Evolutionary conservation across 2,888 invertebrate genomes (phyloP), one percentile per base, ranked within the genome.

Genomic region (Eudemis profundana): DNA sequence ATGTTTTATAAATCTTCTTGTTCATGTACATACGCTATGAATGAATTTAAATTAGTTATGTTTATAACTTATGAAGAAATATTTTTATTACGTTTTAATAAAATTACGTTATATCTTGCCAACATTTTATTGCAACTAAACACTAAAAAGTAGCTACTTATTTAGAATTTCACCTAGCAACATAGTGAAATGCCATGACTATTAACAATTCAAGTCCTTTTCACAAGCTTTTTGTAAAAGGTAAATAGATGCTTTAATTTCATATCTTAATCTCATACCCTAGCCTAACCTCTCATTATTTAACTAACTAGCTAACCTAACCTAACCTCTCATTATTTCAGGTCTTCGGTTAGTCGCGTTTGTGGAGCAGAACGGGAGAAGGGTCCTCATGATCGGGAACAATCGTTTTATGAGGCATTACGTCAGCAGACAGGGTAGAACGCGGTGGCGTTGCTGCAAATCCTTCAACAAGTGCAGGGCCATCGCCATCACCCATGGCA

Each of bases 401-500:
- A 70, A 86, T 67, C 76, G 87, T 0, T 90, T 85, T 71, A 83
- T 84, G 85, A 82, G 74, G 47, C 90, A 90, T 67, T 89, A 89
- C 75, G 77, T 77, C 36, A 84, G 83, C 69, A 76, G 79, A n/a
- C 71, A 72, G 2, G 89, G 89, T 5, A 76, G 83, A 14, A 84
- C 79, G 0, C 72, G 90, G 0, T 90, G 90, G 90, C 73, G 90
- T 0, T 90, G 90, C 73, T 84, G 83, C 73, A 87, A 83, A 68
- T 81, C 85, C 3, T 87, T 83, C 74, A 82, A 76, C 67, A 85
- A 81, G 36, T 90, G 90, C 68, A 76, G 82, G 0, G 90, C 90
- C 15, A 89, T 86, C 54, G 89, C 84, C 53, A 86, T 89, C 72
- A 90, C 89, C 0, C 70, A 76, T 14, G 83, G 78, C 8, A 78